phyloP scores from a whole-genome alignment of 2,113 vertebrate genomes.

The Climacteris rufus region DNA sequence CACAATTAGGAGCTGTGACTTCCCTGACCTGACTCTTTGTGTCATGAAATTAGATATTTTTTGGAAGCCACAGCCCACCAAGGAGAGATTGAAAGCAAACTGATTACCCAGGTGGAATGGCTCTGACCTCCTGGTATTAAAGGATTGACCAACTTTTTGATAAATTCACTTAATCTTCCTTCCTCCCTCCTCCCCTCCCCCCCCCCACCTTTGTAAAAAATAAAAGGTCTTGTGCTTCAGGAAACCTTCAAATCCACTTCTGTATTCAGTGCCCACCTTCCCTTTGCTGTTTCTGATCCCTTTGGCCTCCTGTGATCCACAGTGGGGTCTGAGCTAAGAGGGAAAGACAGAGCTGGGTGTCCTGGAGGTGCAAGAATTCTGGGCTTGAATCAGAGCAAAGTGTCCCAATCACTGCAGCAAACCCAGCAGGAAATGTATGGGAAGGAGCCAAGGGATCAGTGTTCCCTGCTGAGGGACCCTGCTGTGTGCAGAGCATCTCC shows the following conservation, averaged over 20 bases:
- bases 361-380: not conserved
- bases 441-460: not conserved
- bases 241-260: not conserved
- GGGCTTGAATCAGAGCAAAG: not conserved
- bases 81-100: conserved; percentile 6
- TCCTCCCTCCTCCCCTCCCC: accelerated
- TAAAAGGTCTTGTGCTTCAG: not conserved
- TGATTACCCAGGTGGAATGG: not conserved
- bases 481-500: not conserved
- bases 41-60: conserved; percentile 3
- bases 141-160: not conserved
- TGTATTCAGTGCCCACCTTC: not conserved
- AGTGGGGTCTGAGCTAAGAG: not conserved
- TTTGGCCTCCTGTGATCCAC: no score
- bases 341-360: not conserved
- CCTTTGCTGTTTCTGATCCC: not conserved
- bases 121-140: not conserved
- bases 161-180: conserved; percentile 7
- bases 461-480: not conserved
- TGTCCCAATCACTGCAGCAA: no score
- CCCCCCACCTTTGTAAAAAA: not conserved
- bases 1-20: not conserved
- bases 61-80: not conserved
- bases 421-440: not conserved
- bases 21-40: conserved; percentile 2